phyloP scores from a whole-genome alignment of 2,797 vertebrate genomes.

The Vireo griseus region DNA sequence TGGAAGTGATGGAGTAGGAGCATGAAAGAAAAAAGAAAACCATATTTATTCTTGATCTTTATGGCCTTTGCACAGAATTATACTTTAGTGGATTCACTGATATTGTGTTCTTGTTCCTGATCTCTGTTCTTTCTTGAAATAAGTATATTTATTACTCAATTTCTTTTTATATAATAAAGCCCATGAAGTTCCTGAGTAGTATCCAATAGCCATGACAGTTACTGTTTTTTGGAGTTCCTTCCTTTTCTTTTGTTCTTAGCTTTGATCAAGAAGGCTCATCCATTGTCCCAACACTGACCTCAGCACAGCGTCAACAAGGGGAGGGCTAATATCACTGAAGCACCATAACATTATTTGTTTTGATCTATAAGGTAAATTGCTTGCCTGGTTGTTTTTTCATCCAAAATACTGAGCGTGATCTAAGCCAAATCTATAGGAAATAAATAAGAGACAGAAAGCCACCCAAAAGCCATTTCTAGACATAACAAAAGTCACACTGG shows the following conservation, averaged over 20 bases:
- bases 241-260: not conserved
- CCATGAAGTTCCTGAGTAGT: not conserved
- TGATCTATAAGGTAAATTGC: constrained; percentile 13
- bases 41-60: not conserved
- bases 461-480: constrained; percentile 55
- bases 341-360: constrained; percentile 1
- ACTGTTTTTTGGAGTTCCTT: not conserved
- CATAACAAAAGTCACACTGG: constrained; percentile 36
- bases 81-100: not conserved
- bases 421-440: constrained; percentile 56
- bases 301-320: not conserved
- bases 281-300: not conserved
- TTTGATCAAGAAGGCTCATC: not conserved
- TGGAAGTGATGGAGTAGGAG: not conserved
- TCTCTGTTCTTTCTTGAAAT: not conserved
- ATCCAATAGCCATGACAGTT: not conserved
- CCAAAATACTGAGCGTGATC: constrained; percentile 32
- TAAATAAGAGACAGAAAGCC: constrained; percentile 34
- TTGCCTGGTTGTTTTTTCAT: constrained; percentile 21
- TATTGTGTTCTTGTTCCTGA: not conserved
- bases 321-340: not conserved
- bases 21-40: not conserved
- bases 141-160: not conserved
- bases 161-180: not conserved
- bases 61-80: not conserved